Base-by-base conservation (phyloP, 2,113 vertebrate genomes). In the Apodemus sylvaticus region DNA sequence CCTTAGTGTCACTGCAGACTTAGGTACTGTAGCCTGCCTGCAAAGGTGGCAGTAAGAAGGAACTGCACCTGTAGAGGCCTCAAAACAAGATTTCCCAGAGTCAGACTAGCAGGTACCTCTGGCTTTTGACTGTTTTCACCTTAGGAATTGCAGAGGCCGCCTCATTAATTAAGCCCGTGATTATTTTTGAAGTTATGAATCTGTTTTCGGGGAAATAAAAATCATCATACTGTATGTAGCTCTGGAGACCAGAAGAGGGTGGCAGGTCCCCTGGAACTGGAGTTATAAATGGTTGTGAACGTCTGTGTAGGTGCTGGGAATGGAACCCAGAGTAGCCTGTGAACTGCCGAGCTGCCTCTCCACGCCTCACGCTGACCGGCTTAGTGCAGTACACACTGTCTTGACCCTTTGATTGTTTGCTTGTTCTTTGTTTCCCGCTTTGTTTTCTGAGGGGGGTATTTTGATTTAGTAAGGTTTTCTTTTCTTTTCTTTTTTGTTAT, bases 111-210 rank as follows among this genome's bases (percentile, higher is more conserved):
- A 24, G 9, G 20, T 13, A 2, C 60, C 48, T 60, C 71, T 85
- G 26, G 26, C 55, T 45, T 88, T 53, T 22, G 31, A n/a, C 42
- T 73, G 29, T 70, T 86, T 51, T n/a, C 34, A 29, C 60, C 81
- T 60, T 48, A 55, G 36, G 74, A 76, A 26, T 79, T 11, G 0
- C 12, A n/a, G 77, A 26, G 73, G 36, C 24, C 39, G 7, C 51
- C 53, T 82, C 48, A 51, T 71, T 86, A 74, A 81, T 86, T 81
- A 87, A 82, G 24, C 39, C 83, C 3, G 19, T 51, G 39, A 55
- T 82, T 95, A 55, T 89, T 48, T 93, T 89, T 55, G 39, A 86
- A 81, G 51, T 66, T 60, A 60, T 34, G 55, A 71, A 19, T 91
- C 79, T 82, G 36, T 60, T n/a, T 24, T 83, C 55, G 62, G 45